Evolutionary conservation across 2,113 vertebrate species (phyloP).

Genomic region (Pituophis catenifer): DNA sequence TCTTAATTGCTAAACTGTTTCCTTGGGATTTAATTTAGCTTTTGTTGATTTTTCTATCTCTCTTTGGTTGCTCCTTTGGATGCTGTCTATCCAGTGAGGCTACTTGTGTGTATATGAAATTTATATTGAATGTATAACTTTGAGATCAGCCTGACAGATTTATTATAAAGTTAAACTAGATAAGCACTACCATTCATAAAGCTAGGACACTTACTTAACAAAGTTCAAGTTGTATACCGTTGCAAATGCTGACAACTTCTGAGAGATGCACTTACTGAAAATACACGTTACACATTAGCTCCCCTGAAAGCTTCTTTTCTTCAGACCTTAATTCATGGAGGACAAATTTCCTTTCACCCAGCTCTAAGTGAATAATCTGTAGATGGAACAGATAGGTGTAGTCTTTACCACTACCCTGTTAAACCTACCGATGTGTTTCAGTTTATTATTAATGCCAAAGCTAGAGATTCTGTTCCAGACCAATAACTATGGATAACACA

Average conservation of each 20-base stretch:
- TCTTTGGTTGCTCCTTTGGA: background rate
- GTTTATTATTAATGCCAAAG: background rate
- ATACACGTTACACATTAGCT: background rate
- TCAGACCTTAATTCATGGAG: background rate
- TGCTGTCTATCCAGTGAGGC: background rate
- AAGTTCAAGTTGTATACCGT: background rate
- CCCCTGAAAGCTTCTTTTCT: background rate
- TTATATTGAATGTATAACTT: background rate
- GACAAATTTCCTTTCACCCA: background rate
- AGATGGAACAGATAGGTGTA: background rate
- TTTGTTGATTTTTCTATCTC: background rate
- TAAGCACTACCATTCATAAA: background rate
- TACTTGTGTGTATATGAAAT: background rate
- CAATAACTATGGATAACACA: background rate
- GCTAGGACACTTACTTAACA: background rate
- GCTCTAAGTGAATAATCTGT: background rate
- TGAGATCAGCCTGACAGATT: background rate
- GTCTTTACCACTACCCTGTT: background rate
- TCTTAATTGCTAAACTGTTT: background rate
- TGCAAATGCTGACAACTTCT: background rate
- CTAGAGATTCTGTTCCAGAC: background rate
- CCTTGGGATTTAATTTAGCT: background rate
- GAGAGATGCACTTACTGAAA: background rate
- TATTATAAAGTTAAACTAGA: background rate
- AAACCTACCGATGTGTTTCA: background rate